A percentile compares a stretch with the other conserved stretches of the same genome.
Evolutionary conservation across 2,888 invertebrate genomes (phyloP).

Genomic region (Carpatolechia fugitivella): DNA sequence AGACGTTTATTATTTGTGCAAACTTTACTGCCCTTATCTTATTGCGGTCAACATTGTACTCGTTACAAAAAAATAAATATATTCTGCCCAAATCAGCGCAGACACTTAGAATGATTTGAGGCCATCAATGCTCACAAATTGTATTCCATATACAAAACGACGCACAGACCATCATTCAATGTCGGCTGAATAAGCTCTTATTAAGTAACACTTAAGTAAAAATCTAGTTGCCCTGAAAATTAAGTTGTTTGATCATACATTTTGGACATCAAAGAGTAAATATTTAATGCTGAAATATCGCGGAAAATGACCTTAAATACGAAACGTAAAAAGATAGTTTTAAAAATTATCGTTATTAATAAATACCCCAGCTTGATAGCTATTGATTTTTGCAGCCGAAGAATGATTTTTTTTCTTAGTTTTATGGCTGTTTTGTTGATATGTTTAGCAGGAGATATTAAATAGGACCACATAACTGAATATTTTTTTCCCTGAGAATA

Average conservation of each 20-base stretch:
- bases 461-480: no score
- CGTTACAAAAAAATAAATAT: slow-evolving; percentile 26
- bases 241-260: slow-evolving; percentile 31
- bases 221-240: slow-evolving; percentile 42
- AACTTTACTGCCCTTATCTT: background rate
- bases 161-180: slow-evolving; percentile 40
- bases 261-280: slow-evolving; percentile 25
- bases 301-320: slow-evolving; percentile 13
- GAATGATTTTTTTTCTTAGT: background rate
- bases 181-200: slow-evolving; percentile 50
- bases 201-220: slow-evolving; percentile 48
- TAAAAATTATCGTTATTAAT: no score
- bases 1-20: background rate
- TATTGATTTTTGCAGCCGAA: no score
- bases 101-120: slow-evolving; percentile 31
- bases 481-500: no score
- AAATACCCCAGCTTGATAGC: no score
- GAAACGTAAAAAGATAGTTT: no score
- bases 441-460: background rate
- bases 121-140: slow-evolving; percentile 31
- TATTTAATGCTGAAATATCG: slow-evolving; percentile 22
- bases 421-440: background rate
- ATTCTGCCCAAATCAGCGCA: slow-evolving; percentile 34
- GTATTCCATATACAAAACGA: slow-evolving; percentile 26
- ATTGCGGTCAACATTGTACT: background rate